Conservation (phyloP, 92 coral and sea anemone species). For the Galaxea fascicularis region DNA sequence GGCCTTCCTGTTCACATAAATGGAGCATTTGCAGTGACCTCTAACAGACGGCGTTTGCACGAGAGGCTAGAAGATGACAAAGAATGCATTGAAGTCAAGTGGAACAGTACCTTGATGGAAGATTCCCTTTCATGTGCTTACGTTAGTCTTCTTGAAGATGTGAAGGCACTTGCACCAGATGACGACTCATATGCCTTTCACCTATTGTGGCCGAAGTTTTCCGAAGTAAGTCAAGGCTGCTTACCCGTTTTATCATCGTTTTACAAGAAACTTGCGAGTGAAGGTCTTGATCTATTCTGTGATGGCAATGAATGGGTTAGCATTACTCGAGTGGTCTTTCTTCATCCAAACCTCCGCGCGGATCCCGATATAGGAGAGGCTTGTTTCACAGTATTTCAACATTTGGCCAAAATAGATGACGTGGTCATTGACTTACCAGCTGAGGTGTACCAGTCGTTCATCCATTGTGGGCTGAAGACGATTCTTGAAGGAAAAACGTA, state of each 20-base stretch:
- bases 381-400: slow-evolving; percentile 48
- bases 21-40: slow-evolving; percentile 76
- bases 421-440: slow-evolving; percentile 72
- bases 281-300: slow-evolving; percentile 36
- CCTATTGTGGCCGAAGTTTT: slow-evolving; percentile 66
- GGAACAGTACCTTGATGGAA: slow-evolving; percentile 69
- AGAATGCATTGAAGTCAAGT: slow-evolving; percentile 50
- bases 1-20: slow-evolving; percentile 85
- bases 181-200: slow-evolving; percentile 43
- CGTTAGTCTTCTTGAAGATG: slow-evolving; percentile 62
- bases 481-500: slow-evolving; percentile 42
- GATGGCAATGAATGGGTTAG: slow-evolving; percentile 66
- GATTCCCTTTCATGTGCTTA: slow-evolving; percentile 67
- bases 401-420: neutral
- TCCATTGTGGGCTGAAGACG: slow-evolving; percentile 25
- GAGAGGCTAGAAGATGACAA: slow-evolving; percentile 75
- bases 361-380: slow-evolving; percentile 52
- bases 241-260: slow-evolving; percentile 49
- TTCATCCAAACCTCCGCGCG: slow-evolving; percentile 60
- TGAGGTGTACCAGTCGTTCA: slow-evolving; percentile 57
- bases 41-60: slow-evolving; percentile 72
- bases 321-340: slow-evolving; percentile 54
- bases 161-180: slow-evolving; percentile 8
- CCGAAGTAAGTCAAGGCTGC: slow-evolving; percentile 16
- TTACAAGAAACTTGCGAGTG: slow-evolving; percentile 40